A percentile compares a stretch with the other conserved stretches of the same genome.
Evolutionary conservation across 1,140 invertebrate genomes (phyloP).

Genomic region (Brachionus manjavacas): DNA sequence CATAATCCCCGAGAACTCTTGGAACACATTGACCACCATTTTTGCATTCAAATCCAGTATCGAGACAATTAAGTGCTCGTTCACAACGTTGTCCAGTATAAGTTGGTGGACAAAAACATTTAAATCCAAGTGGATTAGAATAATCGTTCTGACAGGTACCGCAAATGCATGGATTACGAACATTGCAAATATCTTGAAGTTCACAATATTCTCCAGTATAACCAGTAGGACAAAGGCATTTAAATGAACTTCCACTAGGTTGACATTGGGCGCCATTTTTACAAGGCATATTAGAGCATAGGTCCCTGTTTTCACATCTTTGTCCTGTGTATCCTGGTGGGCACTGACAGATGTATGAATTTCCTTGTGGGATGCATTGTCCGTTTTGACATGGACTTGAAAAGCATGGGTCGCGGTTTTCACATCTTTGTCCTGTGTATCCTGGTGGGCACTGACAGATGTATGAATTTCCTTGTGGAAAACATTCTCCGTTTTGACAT

Average conservation of each 20-base stretch:
- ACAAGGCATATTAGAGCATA: not conserved
- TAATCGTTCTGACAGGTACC: conserved; percentile 38
- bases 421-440: conserved; percentile 6
- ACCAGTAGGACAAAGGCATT: conserved; percentile 36
- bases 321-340: conserved; percentile 33
- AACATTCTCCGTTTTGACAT: conserved; percentile 72
- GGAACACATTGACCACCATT: conserved; percentile 42
- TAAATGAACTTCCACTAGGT: not conserved
- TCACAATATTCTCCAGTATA: conserved; percentile 26
- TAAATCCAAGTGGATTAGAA: conserved; percentile 35
- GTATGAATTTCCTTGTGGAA: conserved; percentile 69
- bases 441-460: conserved; percentile 13
- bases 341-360: conserved; percentile 37
- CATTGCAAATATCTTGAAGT: conserved; percentile 40
- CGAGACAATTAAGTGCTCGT: conserved; percentile 20
- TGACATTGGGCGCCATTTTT: conserved; percentile 32
- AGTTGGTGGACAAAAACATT: conserved; percentile 14
- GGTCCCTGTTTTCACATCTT: conserved; percentile 35
- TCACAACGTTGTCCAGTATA: not conserved
- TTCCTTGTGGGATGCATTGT: not conserved
- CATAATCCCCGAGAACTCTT: conserved; percentile 32
- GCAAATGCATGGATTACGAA: conserved; percentile 33
- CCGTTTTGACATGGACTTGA: conserved; percentile 43
- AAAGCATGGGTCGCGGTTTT: conserved; percentile 26
- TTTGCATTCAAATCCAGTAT: conserved; percentile 22